Conservation (phyloP, 2,888 invertebrate species). For the Salticus scenicus region DNA sequence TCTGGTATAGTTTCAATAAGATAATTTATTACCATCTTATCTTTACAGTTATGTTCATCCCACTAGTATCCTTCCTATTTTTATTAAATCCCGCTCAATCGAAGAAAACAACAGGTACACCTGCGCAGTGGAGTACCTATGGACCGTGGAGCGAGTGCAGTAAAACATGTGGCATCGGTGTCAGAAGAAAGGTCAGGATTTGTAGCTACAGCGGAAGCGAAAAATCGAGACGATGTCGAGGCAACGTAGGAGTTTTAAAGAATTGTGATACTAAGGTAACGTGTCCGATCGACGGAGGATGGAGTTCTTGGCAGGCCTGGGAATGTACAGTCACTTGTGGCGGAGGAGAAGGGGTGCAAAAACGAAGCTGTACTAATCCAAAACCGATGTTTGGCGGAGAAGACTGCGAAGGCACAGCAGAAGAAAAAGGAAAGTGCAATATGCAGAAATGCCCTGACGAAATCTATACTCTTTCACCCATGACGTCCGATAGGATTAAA, state of each 20-base stretch:
- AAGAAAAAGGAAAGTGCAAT: slow-evolving; percentile 51
- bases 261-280: slow-evolving; percentile 60
- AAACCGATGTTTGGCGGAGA: slow-evolving; percentile 44
- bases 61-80: too few species aligned
- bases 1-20: too few species aligned
- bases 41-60: too few species aligned
- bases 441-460: slow-evolving; percentile 48
- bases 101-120: not conserved
- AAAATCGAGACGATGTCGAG: not conserved
- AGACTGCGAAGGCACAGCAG: slow-evolving; percentile 28
- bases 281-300: slow-evolving; percentile 56
- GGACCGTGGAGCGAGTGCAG: slow-evolving; percentile 46
- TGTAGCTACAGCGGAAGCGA: slow-evolving; percentile 44
- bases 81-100: too few species aligned
- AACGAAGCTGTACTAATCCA: slow-evolving; percentile 53
- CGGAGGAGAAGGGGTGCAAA: slow-evolving; percentile 41
- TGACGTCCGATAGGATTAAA: not conserved
- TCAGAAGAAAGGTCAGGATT: slow-evolving; percentile 8
- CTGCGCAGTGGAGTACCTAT: slow-evolving; percentile 15
- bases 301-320: slow-evolving; percentile 50
- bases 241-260: slow-evolving; percentile 14
- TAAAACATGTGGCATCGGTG: slow-evolving; percentile 45
- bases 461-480: slow-evolving; percentile 59
- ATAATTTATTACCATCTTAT: too few species aligned
- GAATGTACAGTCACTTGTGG: slow-evolving; percentile 62